Conservation (phyloP, 2,888 invertebrate species). For the Cactoblastis cactorum region DNA sequence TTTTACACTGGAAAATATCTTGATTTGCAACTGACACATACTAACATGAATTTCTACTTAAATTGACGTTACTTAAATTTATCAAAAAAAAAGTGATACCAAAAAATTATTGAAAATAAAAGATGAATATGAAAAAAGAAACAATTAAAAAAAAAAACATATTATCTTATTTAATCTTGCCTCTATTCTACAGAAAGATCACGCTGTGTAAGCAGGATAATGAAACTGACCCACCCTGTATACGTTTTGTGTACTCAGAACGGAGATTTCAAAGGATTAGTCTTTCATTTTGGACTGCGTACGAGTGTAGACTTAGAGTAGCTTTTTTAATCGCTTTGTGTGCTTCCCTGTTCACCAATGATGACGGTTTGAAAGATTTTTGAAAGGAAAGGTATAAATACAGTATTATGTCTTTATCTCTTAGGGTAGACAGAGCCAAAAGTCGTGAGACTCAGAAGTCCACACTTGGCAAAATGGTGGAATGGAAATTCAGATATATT, state of each 20-base stretch:
- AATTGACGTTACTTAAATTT: too few species aligned
- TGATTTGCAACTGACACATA: too few species aligned
- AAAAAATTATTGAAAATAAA: neutral
- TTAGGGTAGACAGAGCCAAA: too few species aligned
- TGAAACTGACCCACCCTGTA: conserved; percentile 16
- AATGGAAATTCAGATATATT: too few species aligned
- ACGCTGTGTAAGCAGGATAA: conserved; percentile 12
- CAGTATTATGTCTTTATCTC: too few species aligned
- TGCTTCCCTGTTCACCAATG: neutral
- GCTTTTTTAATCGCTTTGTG: neutral
- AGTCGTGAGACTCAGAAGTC: too few species aligned
- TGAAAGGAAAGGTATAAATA: neutral
- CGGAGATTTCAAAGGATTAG: conserved; percentile 16
- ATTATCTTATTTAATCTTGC: neutral
- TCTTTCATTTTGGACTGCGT: conserved; percentile 13
- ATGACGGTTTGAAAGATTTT: neutral
- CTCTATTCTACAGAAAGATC: neutral
- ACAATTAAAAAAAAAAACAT: neutral
- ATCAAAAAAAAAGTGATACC: too few species aligned
- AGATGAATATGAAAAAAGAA: neutral
- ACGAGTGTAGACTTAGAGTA: neutral
- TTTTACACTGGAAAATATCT: too few species aligned
- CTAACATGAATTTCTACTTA: too few species aligned
- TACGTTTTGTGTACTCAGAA: conserved; percentile 13
- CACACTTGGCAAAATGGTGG: too few species aligned